Conservation (phyloP, 2,113 vertebrate species). For the Syngnathoides biaculeatus region DNA sequence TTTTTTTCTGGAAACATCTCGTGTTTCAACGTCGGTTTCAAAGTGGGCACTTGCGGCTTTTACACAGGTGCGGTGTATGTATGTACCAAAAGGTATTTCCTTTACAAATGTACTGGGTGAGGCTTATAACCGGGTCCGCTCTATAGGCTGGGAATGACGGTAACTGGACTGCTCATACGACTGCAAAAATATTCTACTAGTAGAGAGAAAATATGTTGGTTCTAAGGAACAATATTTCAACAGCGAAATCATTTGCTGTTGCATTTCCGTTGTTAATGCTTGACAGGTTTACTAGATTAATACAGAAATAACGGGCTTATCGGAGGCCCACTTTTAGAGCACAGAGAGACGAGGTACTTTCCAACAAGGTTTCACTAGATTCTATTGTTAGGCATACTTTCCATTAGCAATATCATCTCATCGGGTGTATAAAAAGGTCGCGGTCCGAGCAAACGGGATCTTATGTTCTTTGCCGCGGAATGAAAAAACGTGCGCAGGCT, state of each 20-base stretch:
- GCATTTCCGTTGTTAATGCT: slow-evolving; percentile 1
- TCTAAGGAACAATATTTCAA: not conserved
- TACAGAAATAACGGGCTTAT: slow-evolving; percentile 14
- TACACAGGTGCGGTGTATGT: too few relatives aligned
- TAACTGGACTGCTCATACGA: too few relatives aligned
- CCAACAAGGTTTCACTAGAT: slow-evolving; percentile 1
- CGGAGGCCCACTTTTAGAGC: slow-evolving; percentile 4
- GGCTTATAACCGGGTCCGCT: too few relatives aligned
- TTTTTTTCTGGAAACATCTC: too few relatives aligned
- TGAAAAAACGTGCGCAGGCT: not conserved
- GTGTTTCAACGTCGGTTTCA: too few relatives aligned
- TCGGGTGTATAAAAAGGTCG: slow-evolving; percentile 12
- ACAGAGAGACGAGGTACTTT: not conserved
- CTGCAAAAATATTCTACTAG: not conserved
- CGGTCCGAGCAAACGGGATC: not conserved
- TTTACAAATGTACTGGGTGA: too few relatives aligned
- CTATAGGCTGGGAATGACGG: too few relatives aligned
- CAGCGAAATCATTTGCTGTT: not conserved
- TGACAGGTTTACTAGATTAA: not conserved
- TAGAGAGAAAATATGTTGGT: not conserved
- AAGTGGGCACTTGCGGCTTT: too few relatives aligned
- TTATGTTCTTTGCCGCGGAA: not conserved
- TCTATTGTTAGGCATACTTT: slow-evolving; percentile 35
- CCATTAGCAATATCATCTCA: slow-evolving; percentile 11
- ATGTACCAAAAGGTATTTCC: too few relatives aligned